Base-by-base conservation (phyloP, 2,888 invertebrate genomes). In the Leucoma salicis region DNA sequence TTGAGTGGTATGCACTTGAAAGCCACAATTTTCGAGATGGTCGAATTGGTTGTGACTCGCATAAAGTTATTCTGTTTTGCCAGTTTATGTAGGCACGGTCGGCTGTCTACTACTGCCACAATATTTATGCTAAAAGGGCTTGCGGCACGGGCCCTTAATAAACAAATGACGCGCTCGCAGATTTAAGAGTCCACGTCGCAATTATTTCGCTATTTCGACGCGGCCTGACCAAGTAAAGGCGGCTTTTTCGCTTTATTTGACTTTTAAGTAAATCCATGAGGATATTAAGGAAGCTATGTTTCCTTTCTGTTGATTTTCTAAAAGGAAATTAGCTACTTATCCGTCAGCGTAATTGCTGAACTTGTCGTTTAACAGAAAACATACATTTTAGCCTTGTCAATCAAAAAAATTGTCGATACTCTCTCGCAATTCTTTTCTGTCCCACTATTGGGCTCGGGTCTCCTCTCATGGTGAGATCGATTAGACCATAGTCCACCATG, bases 151-250 rank as follows among this genome's bases (percentile, higher is more conserved):
- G 55, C 70, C 73, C 73, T 77, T 83, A 84, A 84, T 83, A 83
- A 84, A 83, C 83, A 82, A 85, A 83, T 85, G 85, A 84, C 80
- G 82, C 72, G 65, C 58, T 64, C 53, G 45, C 70, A 68, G 79
- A 84, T 82, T 84, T 83, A 84, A 79, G 68, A 70, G 64, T 66
- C 46, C 52, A 55, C 70, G 71, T 69, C 70, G 82, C 84, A 84
- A 84, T 84, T 84, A 85, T 85, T 85, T 84, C 70, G 70, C 82
- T 81, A 78, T 81, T 78, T 74, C 74, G 70, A 78, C 74, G 76
- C 70, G 66, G 63, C 67, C 51, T 60, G 57, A 44, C 60, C 51
- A 61, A 56, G 59, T 49, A 58, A 66, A 70, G 69, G 74, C 75
- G 74, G 75, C 71, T 63, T 74, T 74, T 74, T 73, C 63, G 70